Evolutionary conservation across 2,797 vertebrate species (phyloP).

Genomic region (Malurus leucopterus): DNA sequence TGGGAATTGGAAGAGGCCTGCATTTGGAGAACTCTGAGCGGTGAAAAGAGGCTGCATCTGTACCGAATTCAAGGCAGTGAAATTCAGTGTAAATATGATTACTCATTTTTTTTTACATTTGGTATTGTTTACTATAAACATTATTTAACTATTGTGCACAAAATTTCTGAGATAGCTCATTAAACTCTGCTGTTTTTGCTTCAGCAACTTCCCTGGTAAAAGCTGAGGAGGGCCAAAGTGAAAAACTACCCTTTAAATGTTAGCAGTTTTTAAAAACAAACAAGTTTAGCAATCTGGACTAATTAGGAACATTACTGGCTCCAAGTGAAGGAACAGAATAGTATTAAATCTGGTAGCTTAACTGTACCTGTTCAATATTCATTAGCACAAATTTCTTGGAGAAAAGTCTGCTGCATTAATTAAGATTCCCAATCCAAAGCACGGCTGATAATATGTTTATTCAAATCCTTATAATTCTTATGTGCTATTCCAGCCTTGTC

Average conservation of each 20-base stretch:
- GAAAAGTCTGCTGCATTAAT: constrained; percentile 29
- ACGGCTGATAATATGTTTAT: constrained; percentile 4
- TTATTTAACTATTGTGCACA: neutral
- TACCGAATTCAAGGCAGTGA: neutral
- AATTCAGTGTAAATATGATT: neutral
- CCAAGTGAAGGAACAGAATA: neutral
- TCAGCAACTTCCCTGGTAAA: neutral
- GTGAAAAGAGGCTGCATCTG: constrained; percentile 41
- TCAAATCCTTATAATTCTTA: constrained; percentile 16
- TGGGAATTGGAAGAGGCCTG: constrained; percentile 48
- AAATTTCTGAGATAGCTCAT: neutral
- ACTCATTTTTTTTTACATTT: neutral
- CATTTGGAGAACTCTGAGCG: constrained; percentile 3
- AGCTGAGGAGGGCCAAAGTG: constrained; percentile 11
- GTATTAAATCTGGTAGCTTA: constrained; percentile 1
- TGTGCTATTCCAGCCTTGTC: neutral
- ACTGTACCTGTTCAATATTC: constrained; percentile 39
- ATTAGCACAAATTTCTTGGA: constrained; percentile 24
- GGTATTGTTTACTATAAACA: constrained; percentile 3
- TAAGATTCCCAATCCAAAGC: constrained; percentile 12
- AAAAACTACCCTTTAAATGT: constrained; percentile 13
- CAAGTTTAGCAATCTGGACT: constrained; percentile 23
- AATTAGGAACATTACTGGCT: constrained; percentile 27
- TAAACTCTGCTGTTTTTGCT: constrained; percentile 10
- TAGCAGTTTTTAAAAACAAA: constrained; percentile 42